Evolutionary conservation across 1,140 invertebrate species (phyloP), one percentile per base, ranked within the genome.

Genomic region (Ridgeia piscesae): DNA sequence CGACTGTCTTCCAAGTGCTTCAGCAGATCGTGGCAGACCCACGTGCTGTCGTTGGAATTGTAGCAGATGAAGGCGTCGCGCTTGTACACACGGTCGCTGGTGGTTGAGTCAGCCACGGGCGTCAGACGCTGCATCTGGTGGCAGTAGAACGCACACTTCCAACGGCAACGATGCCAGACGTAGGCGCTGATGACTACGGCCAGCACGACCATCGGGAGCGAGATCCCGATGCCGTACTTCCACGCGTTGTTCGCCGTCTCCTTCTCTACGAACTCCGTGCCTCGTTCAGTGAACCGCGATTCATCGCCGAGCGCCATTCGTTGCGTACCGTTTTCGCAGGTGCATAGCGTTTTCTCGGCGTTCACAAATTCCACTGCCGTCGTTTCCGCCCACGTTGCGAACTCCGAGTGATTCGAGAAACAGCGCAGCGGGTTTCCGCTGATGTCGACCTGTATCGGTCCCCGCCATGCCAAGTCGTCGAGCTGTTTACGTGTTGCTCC

Each of bases 41-140:
- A 91, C 34, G 34, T 58, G 17, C 34, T 35, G 91, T 50, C 42
- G n/a, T 91, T 48, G 14, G 34, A 42, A n/a, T 91, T 33, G 91
- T 91, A 58, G 48, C 34, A 34, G n/a, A 91, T 48, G 48, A 91
- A 91, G 0, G 91, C 91, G 48, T 91, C 91, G 91, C 33, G 42
- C n/a, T 9, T 50, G 91, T 90, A 90, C 11, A 33, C 27, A 2
- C 58, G 58, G 11, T 31, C 4, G 58, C 58, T 77, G 27, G 14
- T 77, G 27, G 14, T 77, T 21, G 58, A 4, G 58, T 77, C 58
- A 27, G 58, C 58, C 14, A 31, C 14, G 14, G 58, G 58, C 58
- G 58, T 77, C 17, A 27, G 11, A 21, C 42, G 4, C 42, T 77
- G 11, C 14, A 77, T 77, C 27, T 77, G 58, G 27, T 77, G 58